Percentiles rank a stretch among this genome's conserved stretches.
phyloP scores from a whole-genome alignment of 2,888 invertebrate species.

The Ophion ventricosus region DNA sequence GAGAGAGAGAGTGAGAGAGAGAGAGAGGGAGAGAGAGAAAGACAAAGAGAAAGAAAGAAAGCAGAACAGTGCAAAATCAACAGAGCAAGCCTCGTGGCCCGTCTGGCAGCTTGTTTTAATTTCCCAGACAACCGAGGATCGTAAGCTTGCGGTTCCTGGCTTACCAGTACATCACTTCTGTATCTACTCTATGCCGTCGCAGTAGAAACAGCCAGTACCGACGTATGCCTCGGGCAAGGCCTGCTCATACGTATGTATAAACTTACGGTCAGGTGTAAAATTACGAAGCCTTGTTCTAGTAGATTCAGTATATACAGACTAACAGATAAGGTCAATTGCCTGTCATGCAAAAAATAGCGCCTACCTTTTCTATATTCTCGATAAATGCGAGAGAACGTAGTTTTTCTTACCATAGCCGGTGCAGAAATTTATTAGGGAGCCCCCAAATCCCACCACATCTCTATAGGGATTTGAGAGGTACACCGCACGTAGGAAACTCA shows the following conservation, averaged over 20 bases:
- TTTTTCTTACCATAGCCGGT: too few species aligned
- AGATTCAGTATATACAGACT: too few species aligned
- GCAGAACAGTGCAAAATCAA: conserved; percentile 66
- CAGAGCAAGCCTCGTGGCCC: conserved; percentile 72
- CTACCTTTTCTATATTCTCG: too few species aligned
- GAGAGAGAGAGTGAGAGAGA: not conserved
- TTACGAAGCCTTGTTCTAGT: not conserved
- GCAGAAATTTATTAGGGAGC: too few species aligned
- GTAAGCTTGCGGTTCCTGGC: conserved; percentile 57
- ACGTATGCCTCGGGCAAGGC: not conserved
- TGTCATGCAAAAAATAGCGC: too few species aligned
- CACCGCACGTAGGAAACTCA: too few species aligned
- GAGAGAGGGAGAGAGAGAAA: conserved; percentile 1
- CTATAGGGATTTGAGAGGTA: too few species aligned
- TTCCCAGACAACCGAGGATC: conserved; percentile 78
- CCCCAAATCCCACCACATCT: too few species aligned
- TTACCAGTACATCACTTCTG: conserved; percentile 38
- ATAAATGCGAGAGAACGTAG: not conserved
- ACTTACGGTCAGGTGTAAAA: not conserved
- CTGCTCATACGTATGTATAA: conserved; percentile 6
- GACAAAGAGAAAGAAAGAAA: not conserved
- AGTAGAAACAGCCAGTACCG: conserved; percentile 29
- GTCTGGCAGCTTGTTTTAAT: conserved; percentile 81
- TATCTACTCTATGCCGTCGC: not conserved
- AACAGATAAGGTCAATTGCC: too few species aligned